Percentiles rank a stretch among this genome's conserved stretches.
Evolutionary conservation across 2,888 invertebrate species (phyloP).

Genomic region (Apotomis capreana): DNA sequence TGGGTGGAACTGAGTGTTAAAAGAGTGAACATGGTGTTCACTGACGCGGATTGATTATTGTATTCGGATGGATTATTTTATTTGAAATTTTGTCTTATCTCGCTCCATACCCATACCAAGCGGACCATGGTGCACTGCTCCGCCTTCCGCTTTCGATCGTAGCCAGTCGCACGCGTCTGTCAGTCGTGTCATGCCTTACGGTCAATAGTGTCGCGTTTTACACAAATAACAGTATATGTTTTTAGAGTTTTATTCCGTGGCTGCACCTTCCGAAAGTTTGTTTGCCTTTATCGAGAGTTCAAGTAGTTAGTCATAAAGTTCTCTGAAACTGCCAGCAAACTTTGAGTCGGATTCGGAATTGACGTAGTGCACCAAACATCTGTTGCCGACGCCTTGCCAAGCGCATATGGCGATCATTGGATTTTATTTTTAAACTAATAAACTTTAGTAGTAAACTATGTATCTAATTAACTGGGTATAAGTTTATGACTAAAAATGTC

Average conservation of each 20-base stretch:
- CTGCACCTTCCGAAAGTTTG: slow-evolving; percentile 10
- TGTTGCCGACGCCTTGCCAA: slow-evolving; percentile 25
- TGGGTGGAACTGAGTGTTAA: no score
- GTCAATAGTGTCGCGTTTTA: neutral
- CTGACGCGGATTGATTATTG: no score
- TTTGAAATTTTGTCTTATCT: no score
- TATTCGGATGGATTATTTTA: no score
- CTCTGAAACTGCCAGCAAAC: slow-evolving; percentile 17
- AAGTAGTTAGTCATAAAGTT: slow-evolving; percentile 11
- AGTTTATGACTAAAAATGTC: no score
- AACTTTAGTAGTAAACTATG: neutral
- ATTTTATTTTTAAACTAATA: slow-evolving; percentile 12
- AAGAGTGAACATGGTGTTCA: no score
- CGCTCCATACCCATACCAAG: no score
- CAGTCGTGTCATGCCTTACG: no score
- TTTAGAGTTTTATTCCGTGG: neutral
- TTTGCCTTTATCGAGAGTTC: slow-evolving; percentile 6
- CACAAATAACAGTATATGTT: neutral
- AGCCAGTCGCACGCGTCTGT: no score
- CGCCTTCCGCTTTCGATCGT: no score
- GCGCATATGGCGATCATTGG: neutral
- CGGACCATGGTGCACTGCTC: no score
- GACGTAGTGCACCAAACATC: slow-evolving; percentile 26
- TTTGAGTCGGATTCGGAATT: neutral
- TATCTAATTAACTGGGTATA: no score